A percentile compares a stretch with the other conserved stretches of the same genome.
These are phyloP conservation scores for Pangasius larnaudii DNA, from an alignment of 2,797 vertebrate genomes.

Conservation along the genomic window DNA sequence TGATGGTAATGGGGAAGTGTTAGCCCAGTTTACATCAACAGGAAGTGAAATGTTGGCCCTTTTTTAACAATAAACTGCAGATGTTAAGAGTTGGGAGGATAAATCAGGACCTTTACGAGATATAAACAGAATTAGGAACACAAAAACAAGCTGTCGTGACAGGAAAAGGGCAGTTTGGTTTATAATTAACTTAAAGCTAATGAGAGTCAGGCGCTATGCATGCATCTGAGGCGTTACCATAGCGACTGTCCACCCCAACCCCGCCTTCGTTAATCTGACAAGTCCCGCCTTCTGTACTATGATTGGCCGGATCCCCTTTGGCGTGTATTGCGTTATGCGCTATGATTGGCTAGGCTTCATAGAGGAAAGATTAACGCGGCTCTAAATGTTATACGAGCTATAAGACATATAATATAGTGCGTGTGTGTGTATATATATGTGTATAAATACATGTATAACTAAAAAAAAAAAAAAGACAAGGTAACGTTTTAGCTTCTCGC, in stretches of 20 bases:
- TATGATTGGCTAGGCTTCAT: not conserved
- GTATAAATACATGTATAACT: not conserved
- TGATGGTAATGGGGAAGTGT: not conserved
- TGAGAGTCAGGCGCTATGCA: constrained; percentile 17
- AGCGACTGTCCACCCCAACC: not conserved
- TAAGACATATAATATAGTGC: not conserved
- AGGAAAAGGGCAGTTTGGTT: not conserved
- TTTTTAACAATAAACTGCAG: not conserved
- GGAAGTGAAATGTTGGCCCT: not conserved
- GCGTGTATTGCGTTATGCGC: too few relatives aligned
- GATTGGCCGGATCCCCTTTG: not conserved
- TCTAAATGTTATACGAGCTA: not conserved
- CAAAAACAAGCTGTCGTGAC: not conserved
- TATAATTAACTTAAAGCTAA: constrained; percentile 33
- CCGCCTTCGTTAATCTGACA: too few relatives aligned
- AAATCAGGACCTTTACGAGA: not conserved
- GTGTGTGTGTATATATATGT: not conserved
- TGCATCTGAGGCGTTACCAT: constrained; percentile 2
- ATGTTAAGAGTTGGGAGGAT: not conserved
- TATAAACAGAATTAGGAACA: not conserved
- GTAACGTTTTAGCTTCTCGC: not conserved
- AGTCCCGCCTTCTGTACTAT: not conserved
- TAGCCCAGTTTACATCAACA: not conserved
- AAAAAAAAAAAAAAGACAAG: not conserved
- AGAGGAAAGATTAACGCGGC: not conserved